These are phyloP conservation scores for Sinocyclocheilus maitianheensis DNA, from an alignment of 2,113 vertebrate species.

Conservation along the genomic window DNA sequence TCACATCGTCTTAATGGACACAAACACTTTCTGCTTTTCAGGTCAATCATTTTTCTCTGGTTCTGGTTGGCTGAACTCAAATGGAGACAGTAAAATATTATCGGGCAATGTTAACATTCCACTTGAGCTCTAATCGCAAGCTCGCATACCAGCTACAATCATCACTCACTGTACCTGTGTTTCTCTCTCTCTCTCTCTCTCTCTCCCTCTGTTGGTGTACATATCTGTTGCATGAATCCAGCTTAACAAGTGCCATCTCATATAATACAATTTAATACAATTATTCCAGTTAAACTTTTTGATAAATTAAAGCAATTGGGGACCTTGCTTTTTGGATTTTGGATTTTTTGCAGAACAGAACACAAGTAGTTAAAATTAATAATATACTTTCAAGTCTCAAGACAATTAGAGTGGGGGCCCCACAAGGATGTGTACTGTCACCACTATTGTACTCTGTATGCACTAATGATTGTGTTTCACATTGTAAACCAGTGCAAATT, in stretches of 20 bases:
- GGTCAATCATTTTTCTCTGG: constrained; percentile 39
- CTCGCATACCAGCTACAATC: constrained; percentile 51
- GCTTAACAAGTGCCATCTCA: not conserved
- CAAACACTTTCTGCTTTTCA: not conserved
- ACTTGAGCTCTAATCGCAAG: constrained; percentile 56
- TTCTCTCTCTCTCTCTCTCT: not conserved
- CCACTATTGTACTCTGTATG: too few relatives aligned
- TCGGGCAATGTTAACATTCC: constrained; percentile 70
- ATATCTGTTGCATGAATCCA: constrained; percentile 16
- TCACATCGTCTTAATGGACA: not conserved
- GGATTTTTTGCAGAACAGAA: too few relatives aligned
- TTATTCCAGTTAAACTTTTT: too few relatives aligned
- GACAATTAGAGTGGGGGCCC: too few relatives aligned
- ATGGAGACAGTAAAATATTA: constrained; percentile 67
- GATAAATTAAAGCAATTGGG: too few relatives aligned
- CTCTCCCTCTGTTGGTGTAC: not conserved
- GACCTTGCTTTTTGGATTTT: too few relatives aligned
- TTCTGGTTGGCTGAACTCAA: constrained; percentile 65
- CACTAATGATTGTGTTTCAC: too few relatives aligned
- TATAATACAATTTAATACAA: too few relatives aligned
- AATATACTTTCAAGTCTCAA: too few relatives aligned
- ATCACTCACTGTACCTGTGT: not conserved
- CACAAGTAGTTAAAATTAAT: too few relatives aligned
- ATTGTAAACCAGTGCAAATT: too few relatives aligned
- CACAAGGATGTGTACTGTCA: too few relatives aligned